Conservation (phyloP, 2,888 invertebrate species). For the Dinocampus coccinellae region DNA sequence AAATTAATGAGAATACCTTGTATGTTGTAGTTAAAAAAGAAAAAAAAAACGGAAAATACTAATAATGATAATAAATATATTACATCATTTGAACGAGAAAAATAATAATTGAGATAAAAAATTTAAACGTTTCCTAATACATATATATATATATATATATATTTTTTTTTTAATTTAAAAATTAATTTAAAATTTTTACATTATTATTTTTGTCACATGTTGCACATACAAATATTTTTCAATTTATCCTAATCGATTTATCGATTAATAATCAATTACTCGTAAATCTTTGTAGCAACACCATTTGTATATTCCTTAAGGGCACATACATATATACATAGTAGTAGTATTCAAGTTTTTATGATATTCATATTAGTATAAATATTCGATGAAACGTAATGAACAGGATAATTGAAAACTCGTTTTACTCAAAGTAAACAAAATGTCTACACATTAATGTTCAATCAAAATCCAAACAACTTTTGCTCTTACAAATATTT, state of each 20-base stretch:
- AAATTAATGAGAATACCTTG: not conserved
- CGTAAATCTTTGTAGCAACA: not conserved
- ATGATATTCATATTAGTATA: too few species aligned
- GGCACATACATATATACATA: constrained; percentile 29
- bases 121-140: not conserved
- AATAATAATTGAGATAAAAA: not conserved
- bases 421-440: constrained; percentile 37
- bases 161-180: constrained; percentile 27
- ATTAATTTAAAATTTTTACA: too few species aligned
- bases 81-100: not conserved
- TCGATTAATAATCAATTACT: constrained; percentile 39
- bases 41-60: too few species aligned
- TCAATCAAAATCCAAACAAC: too few species aligned
- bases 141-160: not conserved
- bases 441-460: too few species aligned
- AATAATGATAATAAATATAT: too few species aligned
- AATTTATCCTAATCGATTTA: constrained; percentile 55
- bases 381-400: too few species aligned
- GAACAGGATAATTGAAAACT: constrained; percentile 44
- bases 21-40: not conserved
- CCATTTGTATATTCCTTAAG: constrained; percentile 18
- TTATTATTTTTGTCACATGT: too few species aligned
- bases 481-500: not conserved
- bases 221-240: constrained; percentile 36
- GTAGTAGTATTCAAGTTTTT: too few species aligned